Percentiles rank a stretch among this genome's conserved stretches.
These are phyloP conservation scores for Pinctada fucata DNA, from an alignment of 2,888 invertebrate genomes.

Conservation along the genomic window DNA sequence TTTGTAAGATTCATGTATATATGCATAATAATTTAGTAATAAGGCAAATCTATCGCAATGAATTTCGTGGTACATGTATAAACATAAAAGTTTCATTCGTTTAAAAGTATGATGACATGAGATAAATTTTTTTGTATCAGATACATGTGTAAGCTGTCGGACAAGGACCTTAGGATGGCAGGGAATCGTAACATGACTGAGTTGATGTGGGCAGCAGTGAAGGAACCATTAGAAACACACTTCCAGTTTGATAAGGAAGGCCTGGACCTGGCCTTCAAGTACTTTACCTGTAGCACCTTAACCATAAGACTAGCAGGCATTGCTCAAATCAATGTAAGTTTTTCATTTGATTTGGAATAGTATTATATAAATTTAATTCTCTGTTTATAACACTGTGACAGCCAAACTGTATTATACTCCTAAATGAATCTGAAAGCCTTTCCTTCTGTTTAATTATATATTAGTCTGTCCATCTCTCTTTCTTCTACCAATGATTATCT, in stretches of 20 bases:
- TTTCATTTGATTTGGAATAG: not conserved
- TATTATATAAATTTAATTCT: too few relatives aligned
- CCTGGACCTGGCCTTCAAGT: constrained; percentile 94
- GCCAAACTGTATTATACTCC: too few relatives aligned
- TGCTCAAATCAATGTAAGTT: constrained; percentile 90
- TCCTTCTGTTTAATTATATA: too few relatives aligned
- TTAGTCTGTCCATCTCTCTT: too few relatives aligned
- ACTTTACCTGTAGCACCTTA: constrained; percentile 94
- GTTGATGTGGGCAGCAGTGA: constrained; percentile 96
- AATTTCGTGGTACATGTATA: too few relatives aligned
- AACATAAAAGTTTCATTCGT: too few relatives aligned
- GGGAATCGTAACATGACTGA: constrained; percentile 96
- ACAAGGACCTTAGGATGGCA: constrained; percentile 91
- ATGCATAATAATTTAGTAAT: too few relatives aligned
- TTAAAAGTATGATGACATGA: not conserved
- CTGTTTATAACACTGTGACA: not conserved
- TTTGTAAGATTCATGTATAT: too few relatives aligned
- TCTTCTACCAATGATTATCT: too few relatives aligned
- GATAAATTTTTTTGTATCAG: constrained; percentile 35
- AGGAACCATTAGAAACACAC: constrained; percentile 83
- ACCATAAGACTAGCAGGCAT: constrained; percentile 96
- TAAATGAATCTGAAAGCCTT: too few relatives aligned
- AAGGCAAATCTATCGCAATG: too few relatives aligned
- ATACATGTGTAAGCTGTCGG: constrained; percentile 95
- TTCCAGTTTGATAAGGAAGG: constrained; percentile 91